Evolutionary conservation across 2,888 invertebrate species (phyloP).

Genomic region (Chymomyza fuscimana): DNA sequence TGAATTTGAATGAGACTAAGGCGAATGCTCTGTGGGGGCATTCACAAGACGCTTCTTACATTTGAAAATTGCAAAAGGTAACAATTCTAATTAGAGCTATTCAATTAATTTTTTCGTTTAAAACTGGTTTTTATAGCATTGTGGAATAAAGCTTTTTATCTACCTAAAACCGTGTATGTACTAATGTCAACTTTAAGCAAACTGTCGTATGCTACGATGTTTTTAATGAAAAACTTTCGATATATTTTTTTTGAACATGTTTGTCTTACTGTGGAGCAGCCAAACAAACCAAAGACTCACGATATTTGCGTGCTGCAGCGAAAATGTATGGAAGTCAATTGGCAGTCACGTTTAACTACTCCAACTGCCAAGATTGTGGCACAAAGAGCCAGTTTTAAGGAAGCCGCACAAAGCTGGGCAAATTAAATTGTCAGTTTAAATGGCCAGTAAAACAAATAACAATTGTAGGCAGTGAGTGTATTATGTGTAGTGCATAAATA

Average conservation of each 20-base stretch:
- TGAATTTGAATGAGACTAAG: constrained; percentile 10
- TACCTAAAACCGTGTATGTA: not conserved
- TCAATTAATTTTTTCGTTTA: constrained; percentile 37
- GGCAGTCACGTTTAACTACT: constrained; percentile 59
- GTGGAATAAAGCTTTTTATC: not conserved
- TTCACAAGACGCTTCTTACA: not conserved
- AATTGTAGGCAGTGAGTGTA: not conserved
- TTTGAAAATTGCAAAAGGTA: constrained; percentile 43
- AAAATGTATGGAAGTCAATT: constrained; percentile 72
- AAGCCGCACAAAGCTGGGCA: constrained; percentile 39
- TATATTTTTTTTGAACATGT: constrained; percentile 28
- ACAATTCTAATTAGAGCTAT: constrained; percentile 73
- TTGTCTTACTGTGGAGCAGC: constrained; percentile 37
- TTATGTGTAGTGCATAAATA: not conserved
- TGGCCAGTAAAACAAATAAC: constrained; percentile 8
- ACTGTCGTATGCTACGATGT: not conserved
- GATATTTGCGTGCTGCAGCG: constrained; percentile 65
- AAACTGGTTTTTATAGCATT: constrained; percentile 40
- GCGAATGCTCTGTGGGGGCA: not conserved
- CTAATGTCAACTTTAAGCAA: not conserved
- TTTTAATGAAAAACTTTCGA: constrained; percentile 51
- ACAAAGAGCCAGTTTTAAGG: constrained; percentile 18
- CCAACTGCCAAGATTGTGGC: constrained; percentile 19
- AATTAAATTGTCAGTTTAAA: constrained; percentile 62
- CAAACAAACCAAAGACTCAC: constrained; percentile 50